Evolutionary conservation across 2,797 vertebrate species (phyloP), one percentile per base, ranked within the genome.

Genomic region (Sebastes nivosus): DNA sequence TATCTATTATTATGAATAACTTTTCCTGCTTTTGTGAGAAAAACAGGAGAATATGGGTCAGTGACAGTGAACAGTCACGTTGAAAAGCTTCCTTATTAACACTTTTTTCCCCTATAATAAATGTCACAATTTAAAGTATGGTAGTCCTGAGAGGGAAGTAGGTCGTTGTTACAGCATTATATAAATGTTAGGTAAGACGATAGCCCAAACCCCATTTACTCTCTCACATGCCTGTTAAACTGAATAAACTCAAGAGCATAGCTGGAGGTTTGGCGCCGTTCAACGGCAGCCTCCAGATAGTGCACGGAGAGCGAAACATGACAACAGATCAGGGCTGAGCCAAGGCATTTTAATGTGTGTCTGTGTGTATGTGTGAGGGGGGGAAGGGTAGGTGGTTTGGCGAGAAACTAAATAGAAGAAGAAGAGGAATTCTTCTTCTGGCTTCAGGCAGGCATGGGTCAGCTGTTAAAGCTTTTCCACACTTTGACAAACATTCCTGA

Each of bases 111-210:
- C 12, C 46, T 52, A 4, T 20, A 4, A 75, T 69, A 69, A 75
- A 84, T 83, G 84, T 55, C 80, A 87, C 85, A 72, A 52, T 88
- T 83, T 72, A 34, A 77, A 82, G 74, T 73, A 59, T 67, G 71
- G 13, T 54, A 60, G 63, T 73, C 34, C 67, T 29, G 22, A 65
- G 61, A 61, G 38, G 67, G 77, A 94, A 94, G 86, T 93, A 90
- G 92, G 94, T 93, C 92, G 94, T 42, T 89, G 78, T 91, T 89
- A 84, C 87, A 55, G 66, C 75, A 55, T 93, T 88, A 90, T 89
- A 83, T 88, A 92, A 93, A 67, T 11, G 16, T 87, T 88, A 60
- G 81, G 87, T 86, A 90, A 91, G 82, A 86, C 5, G 29, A 84
- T 60, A 82, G 86, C 77, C 59, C 81, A 85, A 83, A 91, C 79